Evolutionary conservation across 2,113 vertebrate species (phyloP).

Genomic region (Eptesicus fuscus): DNA sequence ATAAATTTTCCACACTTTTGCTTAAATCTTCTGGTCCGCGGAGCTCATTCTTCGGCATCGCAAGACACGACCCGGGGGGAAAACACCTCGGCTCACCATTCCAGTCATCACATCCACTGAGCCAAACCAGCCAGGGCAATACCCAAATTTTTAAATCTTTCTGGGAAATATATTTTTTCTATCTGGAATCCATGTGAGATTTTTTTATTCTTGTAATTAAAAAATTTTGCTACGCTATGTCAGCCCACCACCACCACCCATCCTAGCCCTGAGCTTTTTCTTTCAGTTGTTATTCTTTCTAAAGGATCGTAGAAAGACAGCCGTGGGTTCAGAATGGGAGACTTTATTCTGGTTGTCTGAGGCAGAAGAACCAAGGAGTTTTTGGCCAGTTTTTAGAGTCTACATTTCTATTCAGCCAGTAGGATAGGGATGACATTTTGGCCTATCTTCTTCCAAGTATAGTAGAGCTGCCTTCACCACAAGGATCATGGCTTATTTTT

Average conservation of each 20-base stretch:
- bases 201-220: neutral
- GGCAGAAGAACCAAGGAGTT: neutral
- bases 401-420: neutral
- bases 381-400: neutral
- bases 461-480: neutral
- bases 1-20: no score
- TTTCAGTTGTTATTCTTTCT: neutral
- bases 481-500: neutral
- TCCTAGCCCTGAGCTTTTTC: neutral
- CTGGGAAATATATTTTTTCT: neutral
- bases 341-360: neutral
- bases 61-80: no score
- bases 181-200: neutral
- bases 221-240: neutral
- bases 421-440: neutral
- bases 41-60: no score
- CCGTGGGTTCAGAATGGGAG: neutral
- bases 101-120: no score
- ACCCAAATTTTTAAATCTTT: neutral
- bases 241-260: no score
- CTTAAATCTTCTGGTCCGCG: no score
- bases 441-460: neutral
- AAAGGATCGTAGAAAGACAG: neutral
- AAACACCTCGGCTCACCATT: no score
- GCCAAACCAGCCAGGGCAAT: neutral